A percentile compares a stretch with the other conserved stretches of the same genome.
These are phyloP conservation scores for Perdita meconis DNA, from an alignment of 2,888 invertebrate species.

Conservation along the genomic window DNA sequence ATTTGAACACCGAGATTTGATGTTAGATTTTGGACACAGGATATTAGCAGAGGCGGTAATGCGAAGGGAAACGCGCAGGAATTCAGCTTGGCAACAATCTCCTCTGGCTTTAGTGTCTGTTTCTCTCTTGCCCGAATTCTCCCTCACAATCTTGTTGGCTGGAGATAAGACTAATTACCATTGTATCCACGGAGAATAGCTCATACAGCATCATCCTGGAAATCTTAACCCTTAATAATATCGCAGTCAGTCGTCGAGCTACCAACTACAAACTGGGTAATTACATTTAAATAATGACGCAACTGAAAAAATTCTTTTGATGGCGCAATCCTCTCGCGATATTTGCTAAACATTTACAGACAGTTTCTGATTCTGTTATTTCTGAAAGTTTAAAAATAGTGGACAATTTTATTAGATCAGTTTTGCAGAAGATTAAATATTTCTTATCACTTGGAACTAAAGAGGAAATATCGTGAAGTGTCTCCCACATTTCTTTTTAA, in stretches of 20 bases:
- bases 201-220: constrained; percentile 66
- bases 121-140: constrained; percentile 57
- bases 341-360: no score
- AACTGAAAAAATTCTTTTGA: constrained; percentile 2
- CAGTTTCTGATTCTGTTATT: no score
- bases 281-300: constrained; percentile 27
- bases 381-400: no score
- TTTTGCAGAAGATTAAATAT: no score
- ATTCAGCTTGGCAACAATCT: constrained; percentile 69
- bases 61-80: constrained; percentile 65
- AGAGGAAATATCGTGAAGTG: no score
- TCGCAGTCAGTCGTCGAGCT: constrained; percentile 71
- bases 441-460: no score
- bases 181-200: constrained; percentile 75
- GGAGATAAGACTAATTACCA: constrained; percentile 79
- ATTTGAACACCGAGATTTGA: constrained; percentile 66
- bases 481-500: no score
- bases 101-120: constrained; percentile 60
- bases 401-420: no score
- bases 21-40: constrained; percentile 72
- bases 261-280: constrained; percentile 35
- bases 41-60: constrained; percentile 67
- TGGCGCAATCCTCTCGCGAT: background rate
- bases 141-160: constrained; percentile 74
- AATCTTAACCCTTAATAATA: constrained; percentile 73